Base-by-base conservation (phyloP, 2,888 invertebrate species). In the Patella caerulea region DNA sequence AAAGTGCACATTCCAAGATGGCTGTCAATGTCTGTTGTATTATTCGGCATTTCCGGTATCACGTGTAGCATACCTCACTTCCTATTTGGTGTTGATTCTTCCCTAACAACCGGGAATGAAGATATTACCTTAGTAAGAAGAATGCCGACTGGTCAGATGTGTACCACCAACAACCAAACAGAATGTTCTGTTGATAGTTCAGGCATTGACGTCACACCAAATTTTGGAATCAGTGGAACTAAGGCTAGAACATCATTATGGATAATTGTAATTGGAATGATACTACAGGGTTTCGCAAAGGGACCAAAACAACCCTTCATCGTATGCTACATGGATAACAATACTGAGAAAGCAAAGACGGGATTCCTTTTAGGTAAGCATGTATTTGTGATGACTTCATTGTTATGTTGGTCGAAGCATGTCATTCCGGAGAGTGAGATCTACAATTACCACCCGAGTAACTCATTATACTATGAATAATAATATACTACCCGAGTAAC, bases 1-100 rank as follows among this genome's bases (percentile, higher is more conserved):
- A 54, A 75, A 12, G 45, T 80, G 17, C 83, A 85, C 69, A 84
- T 81, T 29, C 86, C 86, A 1, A 77, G 84, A 53, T n/a, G 76
- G 83, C 11, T 81, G 82, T 29, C 74, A 2, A 14, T 81, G 12
- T 75, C 79, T 14, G 82, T 81, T 2, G 69, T 82, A 2, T 45
- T 83, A 45, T 83, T 77, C 72, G 84, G 85, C 9, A 71, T 84
- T 29, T 82, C 81, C 34, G 83, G 84, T n/a, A 74, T 85, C 12
- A 56, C 83, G 70, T 83, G 84, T 72, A 83, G 83, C n/a, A 45
- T 84, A 17, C 85, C 85, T 0, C 83, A 82, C 78, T 85, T 84
- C 71, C 52, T 79, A 19, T 74, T 59, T 29, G 65, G 74, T 45
- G 59, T 19, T 17, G 73, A 54, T n/a, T 12, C n/a, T 15, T 11